A percentile compares a stretch with the other conserved stretches of the same genome.
Evolutionary conservation across 2,888 invertebrate species (phyloP).

Genomic region (Pseudococcus longispinus): DNA sequence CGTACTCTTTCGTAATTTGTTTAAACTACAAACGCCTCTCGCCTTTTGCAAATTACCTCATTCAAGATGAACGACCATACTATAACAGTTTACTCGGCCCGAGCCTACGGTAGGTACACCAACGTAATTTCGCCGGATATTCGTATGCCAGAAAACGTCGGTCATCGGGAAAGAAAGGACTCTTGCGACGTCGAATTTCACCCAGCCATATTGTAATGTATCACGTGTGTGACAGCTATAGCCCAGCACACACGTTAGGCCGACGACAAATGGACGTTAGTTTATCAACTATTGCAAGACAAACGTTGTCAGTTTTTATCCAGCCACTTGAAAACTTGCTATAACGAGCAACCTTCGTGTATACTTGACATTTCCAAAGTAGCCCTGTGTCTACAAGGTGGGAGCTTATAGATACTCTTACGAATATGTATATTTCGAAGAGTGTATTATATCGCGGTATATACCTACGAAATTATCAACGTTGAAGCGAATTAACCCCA

Average conservation of each 20-base stretch:
- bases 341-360: not conserved
- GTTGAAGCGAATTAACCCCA: not conserved
- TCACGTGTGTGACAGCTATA: constrained; percentile 44
- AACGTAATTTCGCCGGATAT: not conserved
- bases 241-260: not conserved
- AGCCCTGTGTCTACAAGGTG: too few relatives aligned
- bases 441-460: not conserved
- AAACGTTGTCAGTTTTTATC: not conserved
- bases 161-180: not conserved
- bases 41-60: constrained; percentile 44
- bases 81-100: not conserved
- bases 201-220: constrained; percentile 38
- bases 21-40: constrained; percentile 33
- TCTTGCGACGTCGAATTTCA: not conserved
- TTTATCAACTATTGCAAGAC: constrained; percentile 34
- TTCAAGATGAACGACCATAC: constrained; percentile 26
- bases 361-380: not conserved
- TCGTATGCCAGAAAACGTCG: constrained; percentile 4
- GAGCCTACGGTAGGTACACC: too few relatives aligned
- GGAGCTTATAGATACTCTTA: not conserved
- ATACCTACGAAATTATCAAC: not conserved
- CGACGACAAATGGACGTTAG: constrained; percentile 42
- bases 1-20: constrained; percentile 8
- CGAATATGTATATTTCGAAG: not conserved
- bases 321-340: not conserved